Conservation (phyloP, 2,797 vertebrate genomes). For the Threskiornis aethiopicus region DNA sequence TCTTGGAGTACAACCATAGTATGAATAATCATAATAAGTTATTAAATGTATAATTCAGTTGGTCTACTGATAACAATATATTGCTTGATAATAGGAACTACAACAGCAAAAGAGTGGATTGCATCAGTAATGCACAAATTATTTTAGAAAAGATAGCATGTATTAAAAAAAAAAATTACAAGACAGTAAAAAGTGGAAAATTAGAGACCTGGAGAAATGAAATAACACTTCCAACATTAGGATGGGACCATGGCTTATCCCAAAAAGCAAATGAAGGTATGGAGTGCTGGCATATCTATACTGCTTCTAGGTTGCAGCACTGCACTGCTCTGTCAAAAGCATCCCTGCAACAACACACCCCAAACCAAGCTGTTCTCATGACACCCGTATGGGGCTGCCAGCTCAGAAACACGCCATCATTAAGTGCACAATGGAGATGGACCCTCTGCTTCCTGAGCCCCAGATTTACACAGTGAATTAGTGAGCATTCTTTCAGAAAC, state of each 20-base stretch:
- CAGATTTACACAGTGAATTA: background rate
- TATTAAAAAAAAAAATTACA: background rate
- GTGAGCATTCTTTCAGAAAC: background rate
- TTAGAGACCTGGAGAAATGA: background rate
- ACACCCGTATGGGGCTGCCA: background rate
- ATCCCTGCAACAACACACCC: background rate
- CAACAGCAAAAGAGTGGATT: background rate
- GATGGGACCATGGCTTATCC: background rate
- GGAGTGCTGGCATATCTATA: background rate
- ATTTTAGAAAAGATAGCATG: background rate
- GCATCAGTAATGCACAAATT: background rate
- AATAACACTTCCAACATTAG: background rate
- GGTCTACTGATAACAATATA: background rate
- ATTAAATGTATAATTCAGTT: background rate
- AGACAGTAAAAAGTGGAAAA: background rate
- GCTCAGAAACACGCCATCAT: background rate
- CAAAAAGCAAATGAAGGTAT: rapidly evolving
- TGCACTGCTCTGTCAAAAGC: background rate
- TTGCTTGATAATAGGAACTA: background rate
- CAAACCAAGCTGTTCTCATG: background rate
- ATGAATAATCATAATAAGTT: background rate
- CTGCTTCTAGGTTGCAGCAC: background rate
- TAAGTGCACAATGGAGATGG: background rate
- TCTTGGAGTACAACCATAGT: background rate
- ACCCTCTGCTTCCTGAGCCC: background rate